Conservation (phyloP, 2,888 invertebrate species). For the Netelia melanura region DNA sequence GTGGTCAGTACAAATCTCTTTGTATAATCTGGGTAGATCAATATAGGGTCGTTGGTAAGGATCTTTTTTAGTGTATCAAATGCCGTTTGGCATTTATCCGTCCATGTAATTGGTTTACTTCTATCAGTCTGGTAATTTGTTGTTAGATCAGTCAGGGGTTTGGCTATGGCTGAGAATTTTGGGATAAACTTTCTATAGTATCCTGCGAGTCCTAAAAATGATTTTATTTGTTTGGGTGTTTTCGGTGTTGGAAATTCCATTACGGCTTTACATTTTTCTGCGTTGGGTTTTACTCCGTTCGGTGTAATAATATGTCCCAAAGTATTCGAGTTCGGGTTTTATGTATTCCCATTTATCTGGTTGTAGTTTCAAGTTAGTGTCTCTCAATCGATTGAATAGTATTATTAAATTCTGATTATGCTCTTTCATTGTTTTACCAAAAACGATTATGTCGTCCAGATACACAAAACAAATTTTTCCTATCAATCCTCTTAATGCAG, state of each 20-base stretch:
- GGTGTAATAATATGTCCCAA: conserved; percentile 69
- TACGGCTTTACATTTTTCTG: too few relatives aligned
- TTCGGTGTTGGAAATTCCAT: too few relatives aligned
- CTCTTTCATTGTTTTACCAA: conserved; percentile 56
- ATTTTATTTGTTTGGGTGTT: too few relatives aligned
- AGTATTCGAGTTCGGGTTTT: conserved; percentile 65
- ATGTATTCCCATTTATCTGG: conserved; percentile 69
- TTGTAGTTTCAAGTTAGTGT: conserved; percentile 63
- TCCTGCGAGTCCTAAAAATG: too few relatives aligned
- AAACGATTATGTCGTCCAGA: conserved; percentile 68
- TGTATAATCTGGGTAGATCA: too few relatives aligned
- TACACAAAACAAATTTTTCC: conserved; percentile 61
- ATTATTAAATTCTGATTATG: conserved; percentile 61
- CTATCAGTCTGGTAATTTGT: conserved; percentile 42
- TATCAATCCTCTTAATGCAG: conserved; percentile 54
- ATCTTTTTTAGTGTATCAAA: too few relatives aligned
- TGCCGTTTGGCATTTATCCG: too few relatives aligned
- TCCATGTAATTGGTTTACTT: conserved; percentile 41
- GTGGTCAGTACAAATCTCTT: too few relatives aligned
- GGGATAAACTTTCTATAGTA: too few relatives aligned
- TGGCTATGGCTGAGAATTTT: conserved; percentile 66
- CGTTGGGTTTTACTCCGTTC: conserved; percentile 70
- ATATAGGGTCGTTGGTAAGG: too few relatives aligned
- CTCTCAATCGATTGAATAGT: conserved; percentile 63
- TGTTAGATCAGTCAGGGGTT: conserved; percentile 41